Evolutionary conservation across 2,797 vertebrate genomes (phyloP), one percentile per base, ranked within the genome.

Genomic region (Scarus forsteni): DNA sequence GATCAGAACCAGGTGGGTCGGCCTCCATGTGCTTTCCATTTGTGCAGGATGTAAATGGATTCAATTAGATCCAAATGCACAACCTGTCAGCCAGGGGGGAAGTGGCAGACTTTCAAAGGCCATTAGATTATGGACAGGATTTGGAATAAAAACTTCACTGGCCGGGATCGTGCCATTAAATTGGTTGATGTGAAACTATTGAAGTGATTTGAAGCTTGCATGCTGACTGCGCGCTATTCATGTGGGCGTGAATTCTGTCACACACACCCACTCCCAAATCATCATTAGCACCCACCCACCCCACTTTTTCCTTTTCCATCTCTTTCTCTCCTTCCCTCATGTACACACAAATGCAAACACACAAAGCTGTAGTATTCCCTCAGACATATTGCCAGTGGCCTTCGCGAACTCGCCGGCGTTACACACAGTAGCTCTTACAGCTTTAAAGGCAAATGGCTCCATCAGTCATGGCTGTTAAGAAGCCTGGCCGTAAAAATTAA

Each of bases 1-100:
- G 93, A 94, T 95, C 92, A 93, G 89, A 93, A 93, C 89, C 93
- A 95, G 94, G 93, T 94, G 92, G 80, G 58, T 74, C 56, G 81
- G 84, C 85, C 85, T 88, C 86, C 93, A 94, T 91, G 86, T 94
- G 94, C 84, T 93, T 93, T 93, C 89, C 89, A 94, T 94, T 92
- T 93, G 87, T 77, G 86, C 85, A 88, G 92, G 90, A 92, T 93
- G 91, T 93, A 93, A 94, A 94, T 89, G 89, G 90, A 89, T 92
- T 93, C 92, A 92, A 94, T 93, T 93, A 93, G 91, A 93, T 91
- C 91, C 93, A 93, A 94, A 93, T 90, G 91, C 91, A 90, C 89
- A 92, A 93, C 90, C 92, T 93, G 93, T 93, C 92, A 92, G 91
- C 86, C 84, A 79, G 89, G 83, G 89, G 27, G 89, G 88, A 89